These are phyloP conservation scores for Chlamydotis undulata DNA, from an alignment of 2,113 vertebrate genomes.

Conservation along the genomic window DNA sequence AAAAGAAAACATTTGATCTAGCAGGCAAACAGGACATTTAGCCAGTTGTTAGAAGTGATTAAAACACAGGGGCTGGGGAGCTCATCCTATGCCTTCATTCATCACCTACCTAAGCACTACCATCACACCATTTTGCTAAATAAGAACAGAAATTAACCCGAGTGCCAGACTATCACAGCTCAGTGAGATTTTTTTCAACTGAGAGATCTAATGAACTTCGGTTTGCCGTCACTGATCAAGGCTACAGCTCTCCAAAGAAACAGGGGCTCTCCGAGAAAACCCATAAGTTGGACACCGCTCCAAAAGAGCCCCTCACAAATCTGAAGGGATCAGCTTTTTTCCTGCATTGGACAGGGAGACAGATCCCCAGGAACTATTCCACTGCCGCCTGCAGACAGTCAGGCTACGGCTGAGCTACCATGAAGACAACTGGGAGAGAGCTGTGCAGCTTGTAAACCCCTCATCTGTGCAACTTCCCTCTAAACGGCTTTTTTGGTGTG, in stretches of 20 bases:
- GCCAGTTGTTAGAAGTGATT: constrained; percentile 50
- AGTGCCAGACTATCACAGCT: not conserved
- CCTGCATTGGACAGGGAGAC: rapidly evolving
- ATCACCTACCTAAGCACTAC: not conserved
- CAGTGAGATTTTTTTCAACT: not conserved
- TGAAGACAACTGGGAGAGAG: not conserved
- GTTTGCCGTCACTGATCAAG: not conserved
- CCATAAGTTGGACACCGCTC: not conserved
- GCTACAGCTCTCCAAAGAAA: not conserved
- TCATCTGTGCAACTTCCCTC: not conserved
- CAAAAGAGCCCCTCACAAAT: not conserved
- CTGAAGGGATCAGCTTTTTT: not conserved
- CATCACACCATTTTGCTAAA: not conserved
- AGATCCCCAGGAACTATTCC: rapidly evolving
- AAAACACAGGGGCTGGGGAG: constrained; percentile 34
- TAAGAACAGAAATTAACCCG: not conserved
- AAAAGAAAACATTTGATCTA: constrained; percentile 72
- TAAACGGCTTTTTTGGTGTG: not conserved
- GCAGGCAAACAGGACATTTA: constrained; percentile 67
- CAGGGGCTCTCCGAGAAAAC: rapidly evolving
- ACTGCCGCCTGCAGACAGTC: not conserved
- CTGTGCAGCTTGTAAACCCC: not conserved
- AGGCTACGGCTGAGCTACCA: not conserved
- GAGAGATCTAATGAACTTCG: not conserved
- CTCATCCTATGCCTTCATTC: not conserved